Conservation (phyloP, 2,797 vertebrate species). For the Eulemur mongoz region DNA sequence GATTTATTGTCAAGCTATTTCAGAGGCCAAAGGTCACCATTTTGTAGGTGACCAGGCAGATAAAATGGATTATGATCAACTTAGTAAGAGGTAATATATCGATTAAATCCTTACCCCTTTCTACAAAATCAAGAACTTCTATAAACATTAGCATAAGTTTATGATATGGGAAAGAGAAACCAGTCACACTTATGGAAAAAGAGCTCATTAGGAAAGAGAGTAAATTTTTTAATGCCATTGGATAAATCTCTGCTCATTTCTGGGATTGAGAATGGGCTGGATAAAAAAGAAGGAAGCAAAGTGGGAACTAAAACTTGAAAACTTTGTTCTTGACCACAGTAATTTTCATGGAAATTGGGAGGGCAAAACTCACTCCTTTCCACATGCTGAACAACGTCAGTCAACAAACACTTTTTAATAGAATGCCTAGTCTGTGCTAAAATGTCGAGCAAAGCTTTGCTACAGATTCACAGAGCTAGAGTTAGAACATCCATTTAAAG, state of each 20-base stretch:
- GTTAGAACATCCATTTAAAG: not conserved
- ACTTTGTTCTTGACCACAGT: not conserved
- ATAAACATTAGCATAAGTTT: not conserved
- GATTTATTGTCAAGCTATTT: not conserved
- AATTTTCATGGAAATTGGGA: not conserved
- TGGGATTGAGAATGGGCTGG: not conserved
- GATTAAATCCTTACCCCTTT: not conserved
- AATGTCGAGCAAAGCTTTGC: not conserved
- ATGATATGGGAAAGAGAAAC: not conserved
- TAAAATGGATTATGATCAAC: not conserved
- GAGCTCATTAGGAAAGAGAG: not conserved
- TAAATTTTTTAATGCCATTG: not conserved
- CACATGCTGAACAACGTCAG: not conserved
- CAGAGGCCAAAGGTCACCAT: not conserved
- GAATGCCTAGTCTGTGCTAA: not conserved
- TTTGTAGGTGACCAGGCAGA: not conserved
- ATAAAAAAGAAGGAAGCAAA: not conserved
- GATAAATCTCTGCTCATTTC: not conserved
- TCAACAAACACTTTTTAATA: not conserved
- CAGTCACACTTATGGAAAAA: not conserved
- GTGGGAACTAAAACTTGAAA: not conserved
- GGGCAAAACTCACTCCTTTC: not conserved
- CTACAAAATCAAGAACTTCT: not conserved
- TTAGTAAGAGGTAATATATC: not conserved
- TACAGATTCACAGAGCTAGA: not conserved